These are phyloP conservation scores for Tubulanus polymorphus DNA, from an alignment of 2,888 invertebrate genomes.

Conservation along the genomic window DNA sequence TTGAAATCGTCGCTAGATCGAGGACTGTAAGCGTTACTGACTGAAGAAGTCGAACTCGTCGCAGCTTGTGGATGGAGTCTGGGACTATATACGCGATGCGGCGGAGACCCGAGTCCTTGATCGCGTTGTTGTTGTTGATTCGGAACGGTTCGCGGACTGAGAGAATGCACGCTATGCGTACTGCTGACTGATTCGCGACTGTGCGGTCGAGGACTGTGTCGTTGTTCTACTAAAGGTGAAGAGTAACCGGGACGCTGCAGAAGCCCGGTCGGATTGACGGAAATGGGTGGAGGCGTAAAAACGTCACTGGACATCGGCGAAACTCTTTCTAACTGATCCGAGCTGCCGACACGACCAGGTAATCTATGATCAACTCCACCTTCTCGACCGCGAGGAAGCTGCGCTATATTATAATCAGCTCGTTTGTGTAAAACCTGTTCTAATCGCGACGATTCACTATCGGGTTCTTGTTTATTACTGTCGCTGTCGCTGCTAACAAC, in stretches of 20 bases:
- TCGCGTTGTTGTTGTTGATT: background rate
- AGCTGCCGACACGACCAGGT: background rate
- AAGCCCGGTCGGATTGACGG: too few relatives aligned
- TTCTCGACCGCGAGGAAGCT: background rate
- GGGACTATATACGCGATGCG: background rate
- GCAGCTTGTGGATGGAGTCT: background rate
- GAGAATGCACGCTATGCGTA: background rate
- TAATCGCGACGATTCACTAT: too few relatives aligned
- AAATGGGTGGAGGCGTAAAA: too few relatives aligned
- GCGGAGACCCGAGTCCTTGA: background rate
- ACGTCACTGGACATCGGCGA: background rate
- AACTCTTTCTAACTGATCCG: background rate
- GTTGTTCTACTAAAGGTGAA: background rate
- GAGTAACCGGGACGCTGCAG: background rate
- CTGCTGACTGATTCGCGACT: slow-evolving; percentile 1
- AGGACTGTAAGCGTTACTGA: background rate
- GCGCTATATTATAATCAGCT: too few relatives aligned
- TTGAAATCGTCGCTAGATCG: background rate
- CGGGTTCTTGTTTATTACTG: too few relatives aligned
- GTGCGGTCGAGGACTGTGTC: background rate
- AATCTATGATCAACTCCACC: background rate
- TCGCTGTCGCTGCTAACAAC: too few relatives aligned
- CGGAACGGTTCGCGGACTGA: too few relatives aligned
- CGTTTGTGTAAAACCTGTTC: too few relatives aligned
- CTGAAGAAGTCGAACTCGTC: background rate